A percentile compares a stretch with the other conserved stretches of the same genome.
phyloP scores from a whole-genome alignment of 2,888 invertebrate species.

The Hirtodrosophila histrioides region DNA sequence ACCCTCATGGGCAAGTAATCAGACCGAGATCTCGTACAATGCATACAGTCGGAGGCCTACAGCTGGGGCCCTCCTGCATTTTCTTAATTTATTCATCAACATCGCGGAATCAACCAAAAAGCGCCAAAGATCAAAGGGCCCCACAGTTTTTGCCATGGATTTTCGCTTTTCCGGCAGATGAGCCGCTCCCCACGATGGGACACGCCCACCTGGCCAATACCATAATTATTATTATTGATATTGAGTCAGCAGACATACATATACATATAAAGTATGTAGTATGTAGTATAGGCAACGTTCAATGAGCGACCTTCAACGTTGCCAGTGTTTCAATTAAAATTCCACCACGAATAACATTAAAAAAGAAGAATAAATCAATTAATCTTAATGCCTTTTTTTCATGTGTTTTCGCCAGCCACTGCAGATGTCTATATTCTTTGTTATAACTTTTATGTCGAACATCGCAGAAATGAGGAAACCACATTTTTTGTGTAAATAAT shows the following conservation, averaged over 20 bases:
- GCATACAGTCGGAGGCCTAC: not conserved
- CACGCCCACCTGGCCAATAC: slow-evolving; percentile 48
- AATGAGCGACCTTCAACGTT: slow-evolving; percentile 57
- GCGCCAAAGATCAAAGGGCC: slow-evolving; percentile 64
- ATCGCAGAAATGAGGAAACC: too few species aligned
- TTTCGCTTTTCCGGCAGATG: slow-evolving; percentile 32
- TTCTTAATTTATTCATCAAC: slow-evolving; percentile 64
- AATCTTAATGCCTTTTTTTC: slow-evolving; percentile 55
- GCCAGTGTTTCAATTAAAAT: slow-evolving; percentile 66
- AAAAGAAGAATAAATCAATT: slow-evolving; percentile 55
- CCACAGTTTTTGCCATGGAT: slow-evolving; percentile 26
- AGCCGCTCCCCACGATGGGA: slow-evolving; percentile 3
- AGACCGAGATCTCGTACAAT: slow-evolving; percentile 15
- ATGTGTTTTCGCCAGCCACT: slow-evolving; percentile 14
- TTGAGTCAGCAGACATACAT: too few species aligned
- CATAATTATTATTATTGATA: not conserved
- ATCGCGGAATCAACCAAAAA: slow-evolving; percentile 26
- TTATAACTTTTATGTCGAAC: not conserved
- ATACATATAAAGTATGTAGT: too few species aligned
- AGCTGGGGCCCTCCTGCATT: slow-evolving; percentile 23
- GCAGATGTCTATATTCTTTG: slow-evolving; percentile 21
- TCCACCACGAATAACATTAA: slow-evolving; percentile 38
- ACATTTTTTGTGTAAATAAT: too few species aligned
- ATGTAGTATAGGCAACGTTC: slow-evolving; percentile 2
- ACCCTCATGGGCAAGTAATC: slow-evolving; percentile 21